Conservation (phyloP, 2,888 invertebrate genomes). For the Archips crataeganus region DNA sequence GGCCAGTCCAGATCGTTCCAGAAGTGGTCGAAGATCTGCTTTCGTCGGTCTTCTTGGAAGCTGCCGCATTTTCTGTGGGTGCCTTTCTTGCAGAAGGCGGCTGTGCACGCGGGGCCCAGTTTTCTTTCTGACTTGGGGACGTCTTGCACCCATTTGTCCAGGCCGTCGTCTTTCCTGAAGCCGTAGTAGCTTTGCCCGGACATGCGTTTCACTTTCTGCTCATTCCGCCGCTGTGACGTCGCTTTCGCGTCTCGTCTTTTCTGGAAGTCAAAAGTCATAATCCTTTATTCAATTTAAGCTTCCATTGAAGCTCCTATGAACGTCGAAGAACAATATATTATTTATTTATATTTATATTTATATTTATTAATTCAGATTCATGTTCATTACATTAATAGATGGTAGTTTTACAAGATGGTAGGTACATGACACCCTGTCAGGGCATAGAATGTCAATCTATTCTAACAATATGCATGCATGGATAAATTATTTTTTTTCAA, state of each 20-base stretch:
- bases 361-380: no score
- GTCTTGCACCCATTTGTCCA: conserved; percentile 65
- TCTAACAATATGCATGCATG: no score
- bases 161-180: conserved; percentile 55
- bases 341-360: no score
- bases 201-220: conserved; percentile 68
- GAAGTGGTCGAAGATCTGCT: conserved; percentile 61
- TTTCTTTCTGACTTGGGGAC: conserved; percentile 64
- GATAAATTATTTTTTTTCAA: no score
- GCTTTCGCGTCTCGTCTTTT: conserved; percentile 53
- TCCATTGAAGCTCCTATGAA: no score
- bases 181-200: conserved; percentile 69
- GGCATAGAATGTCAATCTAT: no score
- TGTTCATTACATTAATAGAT: no score
- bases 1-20: conserved; percentile 69
- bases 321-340: no score
- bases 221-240: conserved; percentile 58
- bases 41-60: conserved; percentile 55
- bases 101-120: conserved; percentile 60
- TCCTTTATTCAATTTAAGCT: no score
- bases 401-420: no score
- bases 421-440: no score
- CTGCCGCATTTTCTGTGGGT: conserved; percentile 51
- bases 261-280: conserved; percentile 49
- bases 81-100: conserved; percentile 58